Evolutionary conservation across 2,888 invertebrate genomes (phyloP), one percentile per base, ranked within the genome.

Genomic region (Acholoe squamosa): DNA sequence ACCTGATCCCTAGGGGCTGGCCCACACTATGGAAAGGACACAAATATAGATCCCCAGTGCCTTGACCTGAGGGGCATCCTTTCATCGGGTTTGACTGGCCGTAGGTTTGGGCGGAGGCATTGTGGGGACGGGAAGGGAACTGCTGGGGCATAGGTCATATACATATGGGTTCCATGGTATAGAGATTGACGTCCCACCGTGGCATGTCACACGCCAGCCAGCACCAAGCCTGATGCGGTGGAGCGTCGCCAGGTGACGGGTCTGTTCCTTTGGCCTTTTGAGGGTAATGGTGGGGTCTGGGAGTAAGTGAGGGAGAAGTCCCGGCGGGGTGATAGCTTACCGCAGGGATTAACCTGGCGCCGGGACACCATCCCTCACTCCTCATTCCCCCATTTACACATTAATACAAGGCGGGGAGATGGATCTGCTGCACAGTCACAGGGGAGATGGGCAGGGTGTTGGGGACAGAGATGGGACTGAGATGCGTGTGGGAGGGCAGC

Each of bases 311-410:
- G 19, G 33, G 56, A 54, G 28, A 56, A 54, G 56, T 28, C 86
- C 52, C 28, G 16, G 86, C 31, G 56, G 86, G 33, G 52, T 86
- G 52, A 86, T 86, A 31, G 52, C 86, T 86, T 86, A 56, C 54
- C 54, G 14, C 56, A 56, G 52, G 86, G 86, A 86, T 86, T 86
- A 86, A 86, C 86, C 86, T 54, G 12, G 14, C 16, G 25, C 14
- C 54, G 54, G 54, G 31, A 10, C n/a, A 12, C 28, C 86, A 86
- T 86, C 54, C 54, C 28, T 86, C 86, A 52, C 56, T 54, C 54
- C 86, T 56, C 86, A 54, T 54, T 28, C 54, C 43, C 52, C 28
- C 54, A 52, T 86, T 52, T 86, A 86, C 54, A 54, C 86, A 86
- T 86, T 86, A 52, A 86, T 86, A 80, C 80, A 34, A 33, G 22